Evolutionary conservation across 2,113 vertebrate species (phyloP).

Genomic region (Tinamus guttatus): DNA sequence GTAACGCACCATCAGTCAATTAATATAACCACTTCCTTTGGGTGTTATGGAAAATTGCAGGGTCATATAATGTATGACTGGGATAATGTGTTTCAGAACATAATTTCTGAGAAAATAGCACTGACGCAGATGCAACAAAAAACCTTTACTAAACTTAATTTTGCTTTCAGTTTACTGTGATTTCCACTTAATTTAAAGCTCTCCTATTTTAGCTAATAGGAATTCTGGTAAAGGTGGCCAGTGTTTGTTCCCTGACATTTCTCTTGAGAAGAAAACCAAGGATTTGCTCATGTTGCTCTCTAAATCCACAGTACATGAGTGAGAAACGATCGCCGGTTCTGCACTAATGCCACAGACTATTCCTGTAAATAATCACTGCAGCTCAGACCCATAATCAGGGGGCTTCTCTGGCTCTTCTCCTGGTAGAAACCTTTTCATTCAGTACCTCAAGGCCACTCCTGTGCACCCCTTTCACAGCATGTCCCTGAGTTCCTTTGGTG

Average conservation of each 20-base stretch:
- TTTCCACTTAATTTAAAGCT: background rate
- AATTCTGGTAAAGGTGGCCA: conserved; percentile 26
- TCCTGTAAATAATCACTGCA: conserved; percentile 30
- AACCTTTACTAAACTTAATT: background rate
- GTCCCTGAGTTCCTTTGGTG: background rate
- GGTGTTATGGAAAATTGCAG: background rate
- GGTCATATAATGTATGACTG: background rate
- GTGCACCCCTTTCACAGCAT: background rate
- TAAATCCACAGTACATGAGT: conserved; percentile 5
- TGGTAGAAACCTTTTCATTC: background rate
- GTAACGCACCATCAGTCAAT: background rate
- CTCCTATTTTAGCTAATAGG: background rate
- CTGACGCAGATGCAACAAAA: background rate
- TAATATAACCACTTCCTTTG: background rate
- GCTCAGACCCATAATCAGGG: background rate
- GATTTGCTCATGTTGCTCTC: conserved; percentile 26
- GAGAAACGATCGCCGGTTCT: conserved; percentile 20
- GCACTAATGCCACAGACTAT: background rate
- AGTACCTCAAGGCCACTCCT: background rate
- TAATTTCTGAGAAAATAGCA: background rate
- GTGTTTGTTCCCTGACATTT: conserved; percentile 55
- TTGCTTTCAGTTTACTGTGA: background rate
- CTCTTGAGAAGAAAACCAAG: conserved; percentile 40
- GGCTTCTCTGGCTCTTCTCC: background rate
- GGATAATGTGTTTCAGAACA: background rate